phyloP scores from a whole-genome alignment of 2,113 vertebrate species.

The Lipophrys pholis region DNA sequence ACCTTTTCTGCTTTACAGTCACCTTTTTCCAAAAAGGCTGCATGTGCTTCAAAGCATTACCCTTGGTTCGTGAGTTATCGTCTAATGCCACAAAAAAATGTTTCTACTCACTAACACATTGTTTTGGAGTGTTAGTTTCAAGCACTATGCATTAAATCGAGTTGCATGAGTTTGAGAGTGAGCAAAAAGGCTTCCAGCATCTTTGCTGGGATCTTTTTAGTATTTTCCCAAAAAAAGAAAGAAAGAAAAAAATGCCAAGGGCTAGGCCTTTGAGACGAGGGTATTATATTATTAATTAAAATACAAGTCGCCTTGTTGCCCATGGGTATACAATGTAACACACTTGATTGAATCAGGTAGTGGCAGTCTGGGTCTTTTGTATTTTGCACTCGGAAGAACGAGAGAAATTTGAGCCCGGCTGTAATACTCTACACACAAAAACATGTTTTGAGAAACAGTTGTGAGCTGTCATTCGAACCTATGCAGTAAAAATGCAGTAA shows the following conservation, averaged over 20 bases:
- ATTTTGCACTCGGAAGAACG: slow-evolving; percentile 91
- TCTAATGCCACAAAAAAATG: slow-evolving; percentile 1
- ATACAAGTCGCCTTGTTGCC: slow-evolving; percentile 94
- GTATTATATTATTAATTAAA: slow-evolving; percentile 98
- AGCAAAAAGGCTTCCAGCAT: slow-evolving; percentile 78
- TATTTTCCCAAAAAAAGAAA: slow-evolving; percentile 86
- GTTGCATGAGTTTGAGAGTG: slow-evolving; percentile 56
- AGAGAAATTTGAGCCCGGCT: slow-evolving; percentile 90
- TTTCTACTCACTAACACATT: slow-evolving; percentile 10
- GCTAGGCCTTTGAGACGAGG: slow-evolving; percentile 89
- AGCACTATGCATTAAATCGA: slow-evolving; percentile 68
- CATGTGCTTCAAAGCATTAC: slow-evolving; percentile 11
- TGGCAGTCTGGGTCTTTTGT: slow-evolving; percentile 91
- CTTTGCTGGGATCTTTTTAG: slow-evolving; percentile 87
- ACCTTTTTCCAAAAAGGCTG: slow-evolving; percentile 3
- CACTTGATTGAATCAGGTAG: slow-evolving; percentile 99
- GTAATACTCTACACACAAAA: slow-evolving; percentile 85
- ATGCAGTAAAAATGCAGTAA: slow-evolving; percentile 61
- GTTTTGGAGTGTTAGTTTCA: slow-evolving; percentile 28
- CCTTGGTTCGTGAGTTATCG: slow-evolving; percentile 14
- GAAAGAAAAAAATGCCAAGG: slow-evolving; percentile 87
- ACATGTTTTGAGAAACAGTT: slow-evolving; percentile 82
- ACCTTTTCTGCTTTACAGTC: neutral
- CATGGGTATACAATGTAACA: slow-evolving; percentile 94
- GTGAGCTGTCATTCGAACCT: slow-evolving; percentile 76